Conservation (phyloP, 2,797 vertebrate species). For the Carapus acus region DNA sequence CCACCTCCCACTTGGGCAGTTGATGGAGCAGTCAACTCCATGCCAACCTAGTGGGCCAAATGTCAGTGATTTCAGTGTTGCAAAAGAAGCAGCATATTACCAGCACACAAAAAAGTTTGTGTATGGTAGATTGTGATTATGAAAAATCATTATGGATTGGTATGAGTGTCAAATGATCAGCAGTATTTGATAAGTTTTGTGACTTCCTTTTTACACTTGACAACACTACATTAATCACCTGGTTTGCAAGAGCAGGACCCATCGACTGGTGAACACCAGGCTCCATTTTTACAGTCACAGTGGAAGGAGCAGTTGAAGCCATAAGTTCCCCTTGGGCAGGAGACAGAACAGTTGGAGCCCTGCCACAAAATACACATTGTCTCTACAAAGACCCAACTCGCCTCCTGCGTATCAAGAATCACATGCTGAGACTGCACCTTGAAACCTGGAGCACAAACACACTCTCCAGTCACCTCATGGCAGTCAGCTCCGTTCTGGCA, state of each 20-base stretch:
- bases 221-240: too few relatives aligned
- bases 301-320: conserved; percentile 87
- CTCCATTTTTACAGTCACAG: conserved; percentile 86
- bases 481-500: conserved; percentile 96
- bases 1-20: conserved; percentile 91
- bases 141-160: too few relatives aligned
- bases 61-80: not conserved
- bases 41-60: conserved; percentile 81
- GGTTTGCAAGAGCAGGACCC: conserved; percentile 88
- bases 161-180: too few relatives aligned
- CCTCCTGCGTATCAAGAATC: too few relatives aligned
- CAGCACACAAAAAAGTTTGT: too few relatives aligned
- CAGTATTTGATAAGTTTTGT: too few relatives aligned
- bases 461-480: conserved; percentile 84
- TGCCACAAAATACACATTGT: conserved; percentile 43
- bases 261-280: conserved; percentile 85
- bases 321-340: conserved; percentile 77
- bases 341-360: conserved; percentile 78
- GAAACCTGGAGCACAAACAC: conserved; percentile 91
- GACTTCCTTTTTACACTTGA: too few relatives aligned
- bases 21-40: conserved; percentile 92
- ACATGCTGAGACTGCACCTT: conserved; percentile 69
- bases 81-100: too few relatives aligned
- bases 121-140: too few relatives aligned
- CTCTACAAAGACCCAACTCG: not conserved